These are phyloP conservation scores for Bovichtus variegatus DNA, from an alignment of 2,797 vertebrate genomes.

Conservation along the genomic window DNA sequence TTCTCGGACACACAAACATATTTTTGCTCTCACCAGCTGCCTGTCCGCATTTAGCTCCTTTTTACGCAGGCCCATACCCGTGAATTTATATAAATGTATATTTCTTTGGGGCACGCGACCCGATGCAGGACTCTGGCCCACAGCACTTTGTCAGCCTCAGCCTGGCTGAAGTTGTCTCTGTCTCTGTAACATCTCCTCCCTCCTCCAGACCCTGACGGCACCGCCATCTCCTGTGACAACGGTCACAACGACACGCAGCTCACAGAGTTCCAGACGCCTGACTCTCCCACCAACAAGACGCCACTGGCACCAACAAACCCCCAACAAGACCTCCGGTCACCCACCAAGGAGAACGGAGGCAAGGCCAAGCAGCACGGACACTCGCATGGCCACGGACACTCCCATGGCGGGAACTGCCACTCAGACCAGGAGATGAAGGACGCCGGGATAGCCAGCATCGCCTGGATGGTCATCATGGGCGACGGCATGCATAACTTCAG, in stretches of 20 bases:
- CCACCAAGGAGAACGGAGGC: constrained; percentile 65
- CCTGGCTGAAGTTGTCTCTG: not conserved
- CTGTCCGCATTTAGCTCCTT: too few species aligned
- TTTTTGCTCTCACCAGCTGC: too few species aligned
- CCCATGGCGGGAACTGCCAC: constrained; percentile 96
- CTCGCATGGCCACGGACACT: constrained; percentile 92
- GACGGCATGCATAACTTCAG: constrained; percentile 99
- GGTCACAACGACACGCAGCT: constrained; percentile 92
- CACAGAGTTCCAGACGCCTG: constrained; percentile 88
- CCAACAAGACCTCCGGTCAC: constrained; percentile 10
- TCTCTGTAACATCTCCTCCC: not conserved
- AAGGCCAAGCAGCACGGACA: constrained; percentile 86
- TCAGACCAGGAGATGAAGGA: constrained; percentile 97
- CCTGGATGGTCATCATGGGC: constrained; percentile 99
- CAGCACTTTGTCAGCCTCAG: not conserved
- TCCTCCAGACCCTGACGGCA: constrained; percentile 85
- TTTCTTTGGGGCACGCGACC: too few species aligned
- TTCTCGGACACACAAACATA: too few species aligned
- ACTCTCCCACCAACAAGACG: constrained; percentile 88
- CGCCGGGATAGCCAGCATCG: constrained; percentile 96
- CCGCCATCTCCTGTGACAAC: constrained; percentile 87
- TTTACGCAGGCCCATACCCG: too few species aligned
- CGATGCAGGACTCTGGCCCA: too few species aligned
- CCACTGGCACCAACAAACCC: constrained; percentile 66
- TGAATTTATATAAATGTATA: too few species aligned